Evolutionary conservation across 2,113 vertebrate species (phyloP), one percentile per base, ranked within the genome.

Genomic region (Protobothrops flavoviridis): DNA sequence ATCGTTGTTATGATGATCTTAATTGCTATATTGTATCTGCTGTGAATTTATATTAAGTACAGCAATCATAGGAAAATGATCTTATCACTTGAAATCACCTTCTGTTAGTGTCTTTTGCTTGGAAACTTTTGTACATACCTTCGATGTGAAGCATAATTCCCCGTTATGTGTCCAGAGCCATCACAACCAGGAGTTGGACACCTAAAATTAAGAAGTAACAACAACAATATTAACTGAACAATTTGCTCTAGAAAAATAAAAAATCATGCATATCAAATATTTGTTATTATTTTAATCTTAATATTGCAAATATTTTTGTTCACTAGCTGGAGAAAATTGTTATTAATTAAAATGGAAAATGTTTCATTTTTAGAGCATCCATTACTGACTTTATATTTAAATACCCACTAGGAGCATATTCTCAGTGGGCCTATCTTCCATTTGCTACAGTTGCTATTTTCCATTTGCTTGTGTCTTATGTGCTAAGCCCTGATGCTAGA

Each of bases 151-250:
- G 99, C 99, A 88, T 99, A 99, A 97, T 99, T 99, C 98, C 99
- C 99, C 90, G 99, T 99, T 97, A 99, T 99, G 97, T 99, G 99
- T 96, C 99, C 99, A 95, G 99, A 99, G 97, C 99, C 99, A 92
- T 99, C 99, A 95, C 99, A 99, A 95, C 99, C 99, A 96, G 99
- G 99, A 33, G 99, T 99, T 94, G 99, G 98, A 98, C 99, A 99
- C 98, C 99, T 99, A 97, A 96, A 97, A 98, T 96, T 96, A 97
- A 50, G 56, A 98, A 97, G 98, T 0, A 1, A 69, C 61, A 93
- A 57, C 29, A 88, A 57, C 29, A 88, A 50, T 1, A 45, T 94
- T 43, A 81, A 81, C 13, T 0, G 85, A 74, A 7, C 21, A 21
- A 87, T 85, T 94, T 74, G 88, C 88, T 91, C 0, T 81, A 55